These are phyloP conservation scores for Marmota flaviventris DNA, from an alignment of 2,113 vertebrate species.

Conservation along the genomic window DNA sequence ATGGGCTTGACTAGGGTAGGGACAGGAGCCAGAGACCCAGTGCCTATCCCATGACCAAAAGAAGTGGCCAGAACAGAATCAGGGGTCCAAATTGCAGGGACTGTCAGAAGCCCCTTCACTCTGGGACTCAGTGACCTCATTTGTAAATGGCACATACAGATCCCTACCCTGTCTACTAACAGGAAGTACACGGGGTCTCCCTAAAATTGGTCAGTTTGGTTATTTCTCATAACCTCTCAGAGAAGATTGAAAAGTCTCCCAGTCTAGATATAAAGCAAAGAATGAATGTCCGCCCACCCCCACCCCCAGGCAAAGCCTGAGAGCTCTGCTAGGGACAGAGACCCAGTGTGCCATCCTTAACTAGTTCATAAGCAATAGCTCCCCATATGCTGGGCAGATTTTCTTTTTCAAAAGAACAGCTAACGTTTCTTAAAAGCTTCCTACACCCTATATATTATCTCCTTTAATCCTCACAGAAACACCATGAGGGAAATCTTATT, in stretches of 20 bases:
- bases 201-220: neutral
- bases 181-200: neutral
- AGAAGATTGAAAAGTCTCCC: neutral
- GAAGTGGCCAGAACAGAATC: neutral
- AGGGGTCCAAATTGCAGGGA: neutral
- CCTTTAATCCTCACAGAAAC: neutral
- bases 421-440: neutral
- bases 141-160: neutral
- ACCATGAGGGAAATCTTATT: neutral
- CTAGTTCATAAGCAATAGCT: neutral
- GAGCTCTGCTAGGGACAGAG: neutral
- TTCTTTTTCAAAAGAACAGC: neutral
- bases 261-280: neutral
- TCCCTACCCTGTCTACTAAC: fast-evolving
- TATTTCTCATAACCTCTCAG: neutral
- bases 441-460: neutral
- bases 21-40: neutral
- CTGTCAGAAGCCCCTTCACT: neutral
- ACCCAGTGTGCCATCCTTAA: neutral
- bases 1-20: neutral
- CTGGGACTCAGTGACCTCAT: neutral
- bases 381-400: neutral
- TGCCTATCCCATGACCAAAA: too few species aligned
- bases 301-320: neutral
- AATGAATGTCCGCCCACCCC: neutral